These are phyloP conservation scores for Metridium senile DNA, from an alignment of 92 coral and sea anemone genomes.

Conservation along the genomic window DNA sequence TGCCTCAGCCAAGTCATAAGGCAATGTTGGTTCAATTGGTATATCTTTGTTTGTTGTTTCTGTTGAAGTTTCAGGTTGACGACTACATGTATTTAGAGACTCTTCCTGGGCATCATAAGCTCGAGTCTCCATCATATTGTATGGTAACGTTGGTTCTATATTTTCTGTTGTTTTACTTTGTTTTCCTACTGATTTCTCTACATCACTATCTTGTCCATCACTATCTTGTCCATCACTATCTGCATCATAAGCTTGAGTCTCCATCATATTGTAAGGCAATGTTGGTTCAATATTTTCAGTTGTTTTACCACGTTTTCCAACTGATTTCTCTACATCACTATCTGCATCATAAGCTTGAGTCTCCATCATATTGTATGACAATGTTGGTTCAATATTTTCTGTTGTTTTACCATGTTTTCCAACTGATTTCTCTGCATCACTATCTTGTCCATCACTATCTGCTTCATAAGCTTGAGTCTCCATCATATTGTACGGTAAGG, in stretches of 20 bases:
- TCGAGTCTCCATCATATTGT: slow-evolving; percentile 51
- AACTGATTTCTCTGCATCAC: background rate
- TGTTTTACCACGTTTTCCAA: background rate
- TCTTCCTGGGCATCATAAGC: slow-evolving; percentile 50
- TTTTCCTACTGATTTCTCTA: too few relatives aligned
- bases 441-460: too few relatives aligned
- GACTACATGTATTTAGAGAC: background rate
- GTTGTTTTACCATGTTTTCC: slow-evolving; percentile 8
- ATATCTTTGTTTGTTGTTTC: background rate
- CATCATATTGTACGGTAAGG: slow-evolving; percentile 8
- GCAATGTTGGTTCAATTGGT: background rate
- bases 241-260: too few relatives aligned
- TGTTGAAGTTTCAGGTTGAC: slow-evolving; percentile 49
- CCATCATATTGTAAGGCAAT: too few relatives aligned
- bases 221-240: too few relatives aligned
- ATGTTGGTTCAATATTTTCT: slow-evolving; percentile 8
- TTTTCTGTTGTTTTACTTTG: too few relatives aligned
- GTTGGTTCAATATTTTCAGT: background rate
- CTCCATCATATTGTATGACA: slow-evolving; percentile 40
- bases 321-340: background rate
- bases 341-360: slow-evolving; percentile 50
- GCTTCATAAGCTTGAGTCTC: slow-evolving; percentile 66
- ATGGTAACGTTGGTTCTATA: slow-evolving; percentile 5
- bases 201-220: too few relatives aligned
- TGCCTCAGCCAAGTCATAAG: slow-evolving; percentile 10